Conservation (phyloP, 2,888 invertebrate genomes). For the Schrankia costaestrigalis region DNA sequence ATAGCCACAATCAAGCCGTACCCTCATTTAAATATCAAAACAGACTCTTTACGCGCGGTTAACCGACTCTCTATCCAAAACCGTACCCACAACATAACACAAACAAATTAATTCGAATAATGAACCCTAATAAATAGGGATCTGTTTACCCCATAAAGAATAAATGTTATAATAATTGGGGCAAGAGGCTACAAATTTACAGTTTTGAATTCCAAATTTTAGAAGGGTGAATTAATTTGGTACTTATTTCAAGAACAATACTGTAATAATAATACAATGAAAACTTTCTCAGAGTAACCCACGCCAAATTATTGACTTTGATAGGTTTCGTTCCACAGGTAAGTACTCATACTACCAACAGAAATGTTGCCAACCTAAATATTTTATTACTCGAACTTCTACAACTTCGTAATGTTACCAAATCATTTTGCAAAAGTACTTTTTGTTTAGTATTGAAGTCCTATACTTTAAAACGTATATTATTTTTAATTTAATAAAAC, state of each 20-base stretch:
- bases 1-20: constrained; percentile 66
- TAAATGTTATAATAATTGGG: constrained; percentile 78
- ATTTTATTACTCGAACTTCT: no score
- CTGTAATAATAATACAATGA: constrained; percentile 48
- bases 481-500: no score
- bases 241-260: constrained; percentile 50
- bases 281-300: constrained; percentile 40
- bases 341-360: no score
- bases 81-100: constrained; percentile 69
- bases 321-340: constrained; percentile 34
- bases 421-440: no score
- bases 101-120: constrained; percentile 81
- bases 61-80: constrained; percentile 46
- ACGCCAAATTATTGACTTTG: constrained; percentile 32
- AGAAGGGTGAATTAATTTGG: constrained; percentile 73
- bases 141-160: constrained; percentile 78
- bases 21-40: constrained; percentile 80
- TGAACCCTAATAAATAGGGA: constrained; percentile 78
- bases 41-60: constrained; percentile 65
- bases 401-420: no score
- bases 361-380: no score
- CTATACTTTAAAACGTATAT: no score
- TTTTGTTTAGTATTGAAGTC: no score
- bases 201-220: constrained; percentile 67
- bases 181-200: constrained; percentile 70